Evolutionary conservation across 2,888 invertebrate species (phyloP), one percentile per base, ranked within the genome.

Genomic region (Synanthedon tipuliformis): DNA sequence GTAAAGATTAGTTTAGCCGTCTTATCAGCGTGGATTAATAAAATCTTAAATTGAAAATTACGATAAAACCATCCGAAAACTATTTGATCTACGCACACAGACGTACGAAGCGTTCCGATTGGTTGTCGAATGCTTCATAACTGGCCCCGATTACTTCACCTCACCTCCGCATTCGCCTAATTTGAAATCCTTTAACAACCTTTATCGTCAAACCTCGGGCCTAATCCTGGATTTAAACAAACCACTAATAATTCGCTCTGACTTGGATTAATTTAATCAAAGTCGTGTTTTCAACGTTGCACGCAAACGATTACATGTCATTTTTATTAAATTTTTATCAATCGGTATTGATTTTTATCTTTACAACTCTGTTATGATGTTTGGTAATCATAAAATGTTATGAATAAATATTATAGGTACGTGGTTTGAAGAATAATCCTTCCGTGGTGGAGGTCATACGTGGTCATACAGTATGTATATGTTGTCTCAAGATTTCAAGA

Each of bases 261-360:
- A 59, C 61, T 59, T 57, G 70, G 74, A 76, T 81, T 79, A 77
- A 55, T 61, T 59, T 78, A 85, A 84, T 82, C 81, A 81, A 75
- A 75, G 75, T 69, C 67, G 59, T 74, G 23, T 49, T 70, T 65
- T 60, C 76, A 79, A 82, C 78, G 81, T 77, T 56, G 55, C 18
- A 49, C 23, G 12, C 12, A 18, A 49, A 11, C 49, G 49, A 49
- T 49, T 49, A 16, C n/a, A 13, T 49, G 5, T 16, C 3, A 11
- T 10, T 34, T 34, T 34, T 49, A 49, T 49, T 16, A 49, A 11
- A 10, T 49, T 16, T 49, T 12, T 49, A 49, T 16, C 18, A 10
- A 15, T 49, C 34, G 12, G 13, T 23, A 49, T 49, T 49, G 49
- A 18, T 49, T 16, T 49, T 16, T 12, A 49, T 49, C 49, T 49